Evolutionary conservation across 2,113 vertebrate genomes (phyloP), one percentile per base, ranked within the genome.

Genomic region (Corydoras maculifer): DNA sequence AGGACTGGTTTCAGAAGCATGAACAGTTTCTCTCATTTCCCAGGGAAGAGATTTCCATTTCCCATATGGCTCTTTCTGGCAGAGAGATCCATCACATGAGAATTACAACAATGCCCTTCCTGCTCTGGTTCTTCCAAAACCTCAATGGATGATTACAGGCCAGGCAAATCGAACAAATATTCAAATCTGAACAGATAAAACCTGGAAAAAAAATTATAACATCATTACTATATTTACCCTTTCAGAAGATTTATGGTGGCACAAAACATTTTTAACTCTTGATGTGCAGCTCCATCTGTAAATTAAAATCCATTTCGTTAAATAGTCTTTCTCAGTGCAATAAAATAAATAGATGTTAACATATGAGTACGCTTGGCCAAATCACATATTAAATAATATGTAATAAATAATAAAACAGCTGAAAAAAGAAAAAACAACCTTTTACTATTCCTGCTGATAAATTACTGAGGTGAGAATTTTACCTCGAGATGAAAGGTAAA

Each of bases 401-500:
- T 25, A 25, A 25, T 1, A 25, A 25, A 25, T 25, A 25, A 25
- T 25, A 25, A 25, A 25, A 25, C 18, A 25, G 18, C 18, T 25
- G 2, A 25, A 25, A 25, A 25, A 25, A 25, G 18, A 25, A 25
- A 25, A 25, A 25, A 25, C 18, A 25, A 25, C 18, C 18, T 25
- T 1, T 25, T 25, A 25, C 18, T 25, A 25, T 25, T 25, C 2
- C 18, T 25, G 18, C 18, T 25, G 2, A 2, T 43, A 2, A 1
- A 43, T 43, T 8, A 43, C 35, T 5, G 35, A 43, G 4, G 4
- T 43, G 35, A 8, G 35, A 43, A 43, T 43, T 4, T 70, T 85
- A 90, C 89, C 87, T 88, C 82, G 74, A 80, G 50, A 87, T 59
- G 78, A 74, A 80, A 25, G 85, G 87, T 3, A 65, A 61, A 58